A percentile compares a stretch with the other conserved stretches of the same genome.
phyloP scores from a whole-genome alignment of 1,140 invertebrate species.

The Drosophila nebulosa region DNA sequence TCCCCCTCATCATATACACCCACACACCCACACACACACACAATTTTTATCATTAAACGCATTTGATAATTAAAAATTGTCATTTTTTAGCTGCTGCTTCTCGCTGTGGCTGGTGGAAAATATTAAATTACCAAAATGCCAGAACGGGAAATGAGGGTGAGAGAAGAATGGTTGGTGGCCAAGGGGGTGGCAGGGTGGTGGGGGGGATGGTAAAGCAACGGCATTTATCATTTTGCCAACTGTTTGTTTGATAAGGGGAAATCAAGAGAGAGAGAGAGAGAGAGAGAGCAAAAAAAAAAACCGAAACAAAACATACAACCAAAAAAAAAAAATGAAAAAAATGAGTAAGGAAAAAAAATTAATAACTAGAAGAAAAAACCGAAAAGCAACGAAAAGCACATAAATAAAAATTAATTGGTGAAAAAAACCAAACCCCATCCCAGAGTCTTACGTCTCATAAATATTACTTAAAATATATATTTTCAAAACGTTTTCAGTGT shows the following conservation, averaged over 20 bases:
- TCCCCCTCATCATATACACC: neutral
- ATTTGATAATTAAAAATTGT: slow-evolving; percentile 81
- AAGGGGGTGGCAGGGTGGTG: neutral
- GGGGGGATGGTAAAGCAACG: slow-evolving; percentile 31
- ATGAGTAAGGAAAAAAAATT: slow-evolving; percentile 2
- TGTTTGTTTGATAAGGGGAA: slow-evolving; percentile 78
- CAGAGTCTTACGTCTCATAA: slow-evolving; percentile 46
- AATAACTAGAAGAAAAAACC: slow-evolving; percentile 3
- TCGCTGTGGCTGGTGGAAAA: slow-evolving; percentile 26
- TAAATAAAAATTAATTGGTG: slow-evolving; percentile 67
- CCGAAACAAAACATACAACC: slow-evolving; percentile 22
- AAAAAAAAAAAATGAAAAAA: slow-evolving; percentile 30
- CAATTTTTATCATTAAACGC: slow-evolving; percentile 80
- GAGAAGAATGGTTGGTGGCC: neutral
- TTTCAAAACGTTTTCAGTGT: slow-evolving; percentile 24
- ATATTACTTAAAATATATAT: slow-evolving; percentile 71
- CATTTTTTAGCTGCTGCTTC: slow-evolving; percentile 75
- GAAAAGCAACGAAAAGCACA: slow-evolving; percentile 34
- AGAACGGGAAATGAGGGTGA: neutral
- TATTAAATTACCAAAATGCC: slow-evolving; percentile 43
- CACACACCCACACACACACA: slow-evolving; percentile 25
- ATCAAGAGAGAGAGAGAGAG: no score
- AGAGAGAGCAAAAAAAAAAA: slow-evolving; percentile 20
- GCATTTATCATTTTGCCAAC: slow-evolving; percentile 79
- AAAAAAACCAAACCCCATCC: slow-evolving; percentile 17